phyloP scores from a whole-genome alignment of 2,888 invertebrate genomes.

The Lacanobia oleracea region DNA sequence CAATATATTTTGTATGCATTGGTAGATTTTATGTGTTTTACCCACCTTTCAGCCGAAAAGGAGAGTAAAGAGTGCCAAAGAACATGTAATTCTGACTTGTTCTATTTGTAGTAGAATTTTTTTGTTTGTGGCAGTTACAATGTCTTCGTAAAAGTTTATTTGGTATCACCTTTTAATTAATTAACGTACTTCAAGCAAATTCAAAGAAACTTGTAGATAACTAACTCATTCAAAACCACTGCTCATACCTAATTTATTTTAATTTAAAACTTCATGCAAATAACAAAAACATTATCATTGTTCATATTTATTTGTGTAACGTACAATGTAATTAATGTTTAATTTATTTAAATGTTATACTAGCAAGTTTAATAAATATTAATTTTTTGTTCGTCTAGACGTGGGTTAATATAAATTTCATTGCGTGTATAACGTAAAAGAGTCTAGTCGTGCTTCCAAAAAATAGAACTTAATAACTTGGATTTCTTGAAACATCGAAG shows the following conservation, averaged over 20 bases:
- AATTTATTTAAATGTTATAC: not conserved
- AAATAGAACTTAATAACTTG: not conserved
- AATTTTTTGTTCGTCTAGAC: slow-evolving; percentile 12
- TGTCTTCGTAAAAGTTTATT: not conserved
- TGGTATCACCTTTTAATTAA: not conserved
- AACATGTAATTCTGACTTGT: not conserved
- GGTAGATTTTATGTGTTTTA: too few species aligned
- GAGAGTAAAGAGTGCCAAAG: not conserved
- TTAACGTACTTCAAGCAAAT: not conserved
- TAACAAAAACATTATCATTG: slow-evolving; percentile 10
- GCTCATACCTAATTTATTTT: not conserved
- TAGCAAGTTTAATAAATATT: not conserved
- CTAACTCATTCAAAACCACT: slow-evolving; percentile 1
- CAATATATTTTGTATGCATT: not conserved
- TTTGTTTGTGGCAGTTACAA: not conserved
- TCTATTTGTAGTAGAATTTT: not conserved
- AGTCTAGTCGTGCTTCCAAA: not conserved
- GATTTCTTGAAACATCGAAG: too few species aligned
- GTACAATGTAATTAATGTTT: not conserved
- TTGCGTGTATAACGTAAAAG: not conserved
- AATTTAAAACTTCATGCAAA: slow-evolving; percentile 11
- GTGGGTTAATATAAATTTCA: not conserved
- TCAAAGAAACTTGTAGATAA: not conserved
- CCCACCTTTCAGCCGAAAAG: not conserved
- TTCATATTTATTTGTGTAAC: slow-evolving; percentile 6